Percentiles rank a stretch among this genome's conserved stretches.
Evolutionary conservation across 2,888 invertebrate genomes (phyloP).

Genomic region (Diadegma fenestrale): DNA sequence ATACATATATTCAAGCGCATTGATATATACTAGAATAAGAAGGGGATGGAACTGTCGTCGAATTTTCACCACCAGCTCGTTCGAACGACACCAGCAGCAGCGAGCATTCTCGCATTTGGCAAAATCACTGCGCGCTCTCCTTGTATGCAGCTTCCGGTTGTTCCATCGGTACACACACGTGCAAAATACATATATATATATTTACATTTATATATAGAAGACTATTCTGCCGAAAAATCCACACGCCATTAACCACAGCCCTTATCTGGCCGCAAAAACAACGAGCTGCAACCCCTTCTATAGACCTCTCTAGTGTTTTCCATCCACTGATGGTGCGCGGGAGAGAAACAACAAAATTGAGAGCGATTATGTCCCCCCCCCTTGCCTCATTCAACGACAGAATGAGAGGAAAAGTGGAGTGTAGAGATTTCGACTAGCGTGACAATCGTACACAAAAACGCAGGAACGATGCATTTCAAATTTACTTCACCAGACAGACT

Average conservation of each 20-base stretch:
- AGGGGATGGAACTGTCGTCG: constrained; percentile 49
- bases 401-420: constrained; percentile 24
- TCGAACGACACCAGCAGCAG: constrained; percentile 62
- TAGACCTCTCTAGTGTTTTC: constrained; percentile 67
- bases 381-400: constrained; percentile 1
- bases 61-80: constrained; percentile 50
- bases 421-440: constrained; percentile 55
- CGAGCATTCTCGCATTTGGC: constrained; percentile 63
- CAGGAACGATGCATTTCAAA: constrained; percentile 33
- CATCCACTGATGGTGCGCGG: constrained; percentile 23
- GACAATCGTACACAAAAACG: constrained; percentile 55
- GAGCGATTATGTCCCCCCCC: constrained; percentile 18
- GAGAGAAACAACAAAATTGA: constrained; percentile 29
- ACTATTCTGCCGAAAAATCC: constrained; percentile 75
- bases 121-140: constrained; percentile 56
- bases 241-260: constrained; percentile 80
- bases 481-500: constrained; percentile 27
- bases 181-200: constrained; percentile 9
- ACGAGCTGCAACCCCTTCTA: constrained; percentile 73
- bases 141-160: constrained; percentile 56
- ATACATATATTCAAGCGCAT: not conserved
- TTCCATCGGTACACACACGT: constrained; percentile 42
- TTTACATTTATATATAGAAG: constrained; percentile 9
- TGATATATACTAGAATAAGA: not conserved
- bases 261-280: constrained; percentile 81